Base-by-base conservation (phyloP, 2,113 vertebrate genomes). In the Rhizomys pruinosus region DNA sequence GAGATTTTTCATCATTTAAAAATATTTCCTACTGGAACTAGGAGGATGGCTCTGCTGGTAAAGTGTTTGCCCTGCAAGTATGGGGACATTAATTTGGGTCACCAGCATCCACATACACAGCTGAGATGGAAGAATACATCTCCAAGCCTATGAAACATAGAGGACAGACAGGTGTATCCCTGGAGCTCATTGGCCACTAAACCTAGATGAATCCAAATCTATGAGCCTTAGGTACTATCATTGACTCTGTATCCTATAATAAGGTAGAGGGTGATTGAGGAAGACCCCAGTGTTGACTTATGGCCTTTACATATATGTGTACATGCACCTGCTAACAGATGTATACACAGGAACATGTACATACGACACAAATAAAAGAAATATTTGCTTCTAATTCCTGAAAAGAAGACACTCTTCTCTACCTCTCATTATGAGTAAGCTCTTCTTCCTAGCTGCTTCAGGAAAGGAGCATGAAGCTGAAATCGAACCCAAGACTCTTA, bases 311-410 rank as follows among this genome's bases (percentile, higher is more conserved):
- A 42, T 8, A 12, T 57, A 15, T 61, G n/a, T 80, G 13, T 55
- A 27, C 55, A 25, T 37, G 55, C 11, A n/a, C n/a, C n/a, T n/a
- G n/a, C n/a, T n/a, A n/a, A n/a, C n/a, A n/a, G n/a, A n/a, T n/a
- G n/a, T n/a, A n/a, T n/a, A n/a, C n/a, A n/a, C n/a, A n/a, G n/a
- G n/a, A n/a, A n/a, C n/a, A n/a, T n/a, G n/a, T 37, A 42, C 3
- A 29, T 13, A 47, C 20, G 39, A 29, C 7, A 39, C 79, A 63
- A 19, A 63, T 84, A 13, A 82, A 91, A 64, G 11, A n/a, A n/a
- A n/a, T 19, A 42, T 63, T 95, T 85, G 11, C 37, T 89, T 81
- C 52, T 90, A 52, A 37, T 93, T 82, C 76, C 20, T 64, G 55
- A 93, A 29, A 82, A 63, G 12, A 84, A 27, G 27, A n/a, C 19